These are phyloP conservation scores for Drosophila micromelanica DNA, from an alignment of 1,140 invertebrate species.

Conservation along the genomic window DNA sequence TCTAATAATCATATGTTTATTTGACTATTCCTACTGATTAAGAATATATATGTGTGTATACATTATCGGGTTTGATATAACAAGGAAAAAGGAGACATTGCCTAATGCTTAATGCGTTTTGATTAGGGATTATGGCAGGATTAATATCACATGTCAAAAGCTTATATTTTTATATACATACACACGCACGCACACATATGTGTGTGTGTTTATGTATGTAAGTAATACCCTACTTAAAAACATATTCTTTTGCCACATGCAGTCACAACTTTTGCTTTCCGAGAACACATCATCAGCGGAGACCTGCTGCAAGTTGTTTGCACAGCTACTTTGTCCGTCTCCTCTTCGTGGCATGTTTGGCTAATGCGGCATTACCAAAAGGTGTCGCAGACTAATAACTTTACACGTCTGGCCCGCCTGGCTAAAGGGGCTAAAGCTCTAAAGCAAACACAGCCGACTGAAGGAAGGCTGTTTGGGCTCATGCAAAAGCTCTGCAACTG, in stretches of 20 bases:
- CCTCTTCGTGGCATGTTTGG: constrained; percentile 41
- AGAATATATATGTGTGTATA: too few species aligned
- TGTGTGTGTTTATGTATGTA: not conserved
- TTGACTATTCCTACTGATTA: too few species aligned
- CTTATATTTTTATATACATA: not conserved
- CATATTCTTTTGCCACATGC: not conserved
- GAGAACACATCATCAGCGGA: constrained; percentile 11
- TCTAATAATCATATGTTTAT: too few species aligned
- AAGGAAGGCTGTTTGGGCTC: not conserved
- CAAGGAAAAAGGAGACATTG: too few species aligned
- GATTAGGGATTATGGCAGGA: not conserved
- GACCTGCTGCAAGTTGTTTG: constrained; percentile 17
- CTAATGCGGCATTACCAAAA: constrained; percentile 52
- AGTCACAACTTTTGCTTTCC: constrained; percentile 40
- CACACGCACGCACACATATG: not conserved
- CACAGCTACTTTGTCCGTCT: constrained; percentile 7
- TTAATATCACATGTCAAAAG: constrained; percentile 1
- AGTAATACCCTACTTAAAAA: not conserved
- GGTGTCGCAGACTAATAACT: constrained; percentile 78
- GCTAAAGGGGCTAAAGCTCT: constrained; percentile 34
- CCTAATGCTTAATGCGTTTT: too few species aligned
- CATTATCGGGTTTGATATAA: too few species aligned
- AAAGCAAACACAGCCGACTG: constrained; percentile 57
- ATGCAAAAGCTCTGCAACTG: constrained; percentile 2
- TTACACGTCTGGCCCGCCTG: constrained; percentile 40